Base-by-base conservation (phyloP, 2,888 invertebrate species). In the Tetrapedia diversipes region DNA sequence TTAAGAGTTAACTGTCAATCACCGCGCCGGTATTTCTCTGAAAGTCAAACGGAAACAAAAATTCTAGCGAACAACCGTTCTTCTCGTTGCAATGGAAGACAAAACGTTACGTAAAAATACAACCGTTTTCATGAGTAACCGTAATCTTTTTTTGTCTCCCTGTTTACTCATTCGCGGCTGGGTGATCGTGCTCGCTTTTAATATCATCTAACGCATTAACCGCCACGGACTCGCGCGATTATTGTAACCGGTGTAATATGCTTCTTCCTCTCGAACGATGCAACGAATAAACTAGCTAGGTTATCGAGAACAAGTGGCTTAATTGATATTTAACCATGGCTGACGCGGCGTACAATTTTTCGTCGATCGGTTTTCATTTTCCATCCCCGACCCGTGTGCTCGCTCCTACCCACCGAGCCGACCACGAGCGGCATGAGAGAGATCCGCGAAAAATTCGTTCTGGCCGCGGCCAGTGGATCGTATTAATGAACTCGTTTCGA, bases 321-420 rank as follows among this genome's bases (percentile, higher is more conserved):
- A 65, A 75, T 74, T 74, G 59, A 65, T 75, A 60, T 74, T 65
- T 66, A 74, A 66, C 53, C 66, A n/a, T 39, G 54, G 19, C 10
- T 10, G 53, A 7, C n/a, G 49, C 39, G 43, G 14, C 24, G 45
- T 32, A 22, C 29, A 72, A 47, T 61, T 56, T 69, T 41, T 47
- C 53, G 53, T 54, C 60, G 71, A 66, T 66, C 49, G 47, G 32
- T 47, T 53, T 75, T 57, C 59, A 56, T 45, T 53, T 45, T 45
- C 57, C 11, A 16, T 7, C 8, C 22, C n/a, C 29, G 27, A 7
- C n/a, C 11, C 29, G 11, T 1, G 6, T 7, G 6, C 49, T 49
- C 2, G 14, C 10, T 10, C 10, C 27, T 4, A 3, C 2, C 16
- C 32, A 4, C 10, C 27, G 7, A 10, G 6, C 11, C 3, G 65